phyloP scores from a whole-genome alignment of 2,113 vertebrate species.

The Monopterus albus region DNA sequence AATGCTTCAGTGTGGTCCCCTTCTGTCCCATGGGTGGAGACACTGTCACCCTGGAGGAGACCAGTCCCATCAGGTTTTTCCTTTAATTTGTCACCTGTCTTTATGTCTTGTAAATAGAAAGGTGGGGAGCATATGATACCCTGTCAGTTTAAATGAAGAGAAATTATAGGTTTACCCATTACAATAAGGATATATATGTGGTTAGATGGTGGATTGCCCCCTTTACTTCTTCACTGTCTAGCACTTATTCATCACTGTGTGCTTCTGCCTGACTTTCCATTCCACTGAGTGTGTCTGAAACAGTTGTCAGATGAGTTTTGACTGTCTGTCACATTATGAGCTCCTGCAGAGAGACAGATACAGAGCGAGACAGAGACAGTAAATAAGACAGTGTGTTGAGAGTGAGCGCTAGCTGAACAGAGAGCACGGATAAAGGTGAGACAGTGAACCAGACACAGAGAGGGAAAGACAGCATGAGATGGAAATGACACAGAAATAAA shows the following conservation, averaged over 20 bases:
- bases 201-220: too few relatives aligned
- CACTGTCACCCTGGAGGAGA: too few relatives aligned
- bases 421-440: conserved; percentile 28
- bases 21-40: too few relatives aligned
- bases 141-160: too few relatives aligned
- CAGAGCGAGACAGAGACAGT: conserved; percentile 9
- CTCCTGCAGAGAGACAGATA: conserved; percentile 32
- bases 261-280: conserved; percentile 22
- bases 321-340: conserved; percentile 37
- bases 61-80: too few relatives aligned
- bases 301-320: conserved; percentile 38
- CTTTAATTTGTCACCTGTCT: too few relatives aligned
- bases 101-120: too few relatives aligned
- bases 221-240: not conserved
- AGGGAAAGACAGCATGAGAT: not conserved
- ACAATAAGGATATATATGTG: too few relatives aligned
- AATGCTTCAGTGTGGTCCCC: too few relatives aligned
- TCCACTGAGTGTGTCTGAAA: conserved; percentile 27
- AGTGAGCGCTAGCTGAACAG: not conserved
- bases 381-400: conserved; percentile 12
- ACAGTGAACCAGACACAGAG: not conserved
- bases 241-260: conserved; percentile 11
- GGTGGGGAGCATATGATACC: too few relatives aligned
- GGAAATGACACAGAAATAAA: conserved; percentile 21
- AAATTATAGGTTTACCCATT: too few relatives aligned